phyloP scores from a whole-genome alignment of 2,888 invertebrate genomes.

The Glaucopsyche alexis region DNA sequence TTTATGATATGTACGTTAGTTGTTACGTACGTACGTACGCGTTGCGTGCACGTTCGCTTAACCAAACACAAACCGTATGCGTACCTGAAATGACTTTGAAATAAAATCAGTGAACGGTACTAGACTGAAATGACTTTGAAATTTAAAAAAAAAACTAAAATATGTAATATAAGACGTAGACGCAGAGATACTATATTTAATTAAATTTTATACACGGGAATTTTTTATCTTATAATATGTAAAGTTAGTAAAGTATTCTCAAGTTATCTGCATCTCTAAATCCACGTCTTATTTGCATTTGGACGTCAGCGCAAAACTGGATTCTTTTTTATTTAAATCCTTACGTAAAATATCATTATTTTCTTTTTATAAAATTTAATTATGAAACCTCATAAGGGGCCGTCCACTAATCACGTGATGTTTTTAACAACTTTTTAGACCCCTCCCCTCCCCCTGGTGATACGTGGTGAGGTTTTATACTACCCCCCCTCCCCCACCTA shows the following conservation, averaged over 20 bases:
- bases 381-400: too few species aligned
- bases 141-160: not conserved
- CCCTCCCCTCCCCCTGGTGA: too few species aligned
- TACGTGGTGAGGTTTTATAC: too few species aligned
- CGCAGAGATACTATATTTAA: not conserved
- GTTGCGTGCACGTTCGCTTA: constrained; percentile 1
- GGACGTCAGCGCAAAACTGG: constrained; percentile 9
- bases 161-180: constrained; percentile 6
- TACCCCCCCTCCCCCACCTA: too few species aligned
- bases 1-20: too few species aligned
- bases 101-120: not conserved
- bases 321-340: not conserved
- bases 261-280: not conserved
- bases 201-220: not conserved
- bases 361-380: too few species aligned
- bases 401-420: too few species aligned
- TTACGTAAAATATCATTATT: not conserved
- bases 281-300: not conserved
- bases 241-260: not conserved
- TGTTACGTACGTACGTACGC: not conserved
- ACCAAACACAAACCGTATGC: not conserved
- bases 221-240: not conserved
- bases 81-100: not conserved
- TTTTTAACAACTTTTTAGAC: too few species aligned
- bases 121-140: not conserved